phyloP scores from a whole-genome alignment of 2,888 invertebrate genomes.

The Spisula solida region DNA sequence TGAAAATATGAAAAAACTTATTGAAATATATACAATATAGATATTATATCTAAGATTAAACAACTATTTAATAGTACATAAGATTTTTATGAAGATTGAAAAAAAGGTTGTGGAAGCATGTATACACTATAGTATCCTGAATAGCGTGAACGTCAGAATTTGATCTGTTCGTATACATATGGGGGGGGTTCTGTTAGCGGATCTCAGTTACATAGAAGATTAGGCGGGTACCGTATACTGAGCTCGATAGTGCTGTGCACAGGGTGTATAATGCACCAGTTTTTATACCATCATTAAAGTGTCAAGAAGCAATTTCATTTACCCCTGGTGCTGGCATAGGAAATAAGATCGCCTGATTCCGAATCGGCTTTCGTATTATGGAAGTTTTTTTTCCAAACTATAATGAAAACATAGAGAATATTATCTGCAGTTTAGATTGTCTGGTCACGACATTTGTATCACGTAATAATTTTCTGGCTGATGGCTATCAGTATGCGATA shows the following conservation, averaged over 20 bases:
- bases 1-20: too few relatives aligned
- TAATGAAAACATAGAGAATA: background rate
- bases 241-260: conserved; percentile 30
- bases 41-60: too few relatives aligned
- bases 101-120: background rate
- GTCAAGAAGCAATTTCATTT: conserved; percentile 66
- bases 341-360: conserved; percentile 48
- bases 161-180: background rate
- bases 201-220: conserved; percentile 13
- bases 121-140: background rate
- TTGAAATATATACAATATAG: too few relatives aligned
- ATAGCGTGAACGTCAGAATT: background rate
- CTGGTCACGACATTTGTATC: conserved; percentile 2
- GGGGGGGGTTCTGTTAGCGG: background rate
- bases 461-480: background rate
- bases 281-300: conserved; percentile 69
- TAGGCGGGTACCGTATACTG: background rate
- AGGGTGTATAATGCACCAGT: conserved; percentile 33
- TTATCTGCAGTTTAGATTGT: conserved; percentile 10
- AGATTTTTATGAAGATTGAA: background rate
- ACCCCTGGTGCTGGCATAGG: conserved; percentile 55
- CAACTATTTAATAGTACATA: too few relatives aligned
- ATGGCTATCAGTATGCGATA: background rate
- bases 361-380: conserved; percentile 6
- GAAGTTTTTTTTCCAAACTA: background rate